Evolutionary conservation across 2,113 vertebrate species (phyloP).

Genomic region (Zosterops japonicus): DNA sequence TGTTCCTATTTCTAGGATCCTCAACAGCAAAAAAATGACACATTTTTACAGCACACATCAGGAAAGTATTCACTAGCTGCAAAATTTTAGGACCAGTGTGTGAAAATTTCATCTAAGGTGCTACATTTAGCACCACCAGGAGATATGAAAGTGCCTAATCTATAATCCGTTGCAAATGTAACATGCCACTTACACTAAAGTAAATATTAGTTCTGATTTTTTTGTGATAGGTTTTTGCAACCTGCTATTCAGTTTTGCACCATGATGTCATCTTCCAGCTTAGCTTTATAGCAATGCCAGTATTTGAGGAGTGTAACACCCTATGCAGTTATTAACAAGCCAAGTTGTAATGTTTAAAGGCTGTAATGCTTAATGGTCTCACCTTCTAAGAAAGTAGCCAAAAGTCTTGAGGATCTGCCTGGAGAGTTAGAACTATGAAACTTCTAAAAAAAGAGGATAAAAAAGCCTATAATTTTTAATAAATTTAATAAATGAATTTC

Average conservation of each 20-base stretch:
- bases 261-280: not conserved
- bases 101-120: not conserved
- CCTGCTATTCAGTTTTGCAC: not conserved
- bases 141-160: not conserved
- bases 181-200: not conserved
- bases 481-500: not conserved
- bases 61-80: not conserved
- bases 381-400: not conserved
- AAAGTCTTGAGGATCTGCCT: not conserved
- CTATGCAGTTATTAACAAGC: not conserved
- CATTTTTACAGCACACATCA: not conserved
- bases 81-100: not conserved
- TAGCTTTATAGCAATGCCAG: not conserved
- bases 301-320: not conserved
- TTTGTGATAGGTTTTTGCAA: not conserved
- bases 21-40: not conserved
- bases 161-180: not conserved
- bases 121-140: not conserved
- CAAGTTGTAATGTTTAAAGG: not conserved
- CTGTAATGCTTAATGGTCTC: not conserved
- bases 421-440: not conserved
- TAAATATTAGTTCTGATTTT: not conserved
- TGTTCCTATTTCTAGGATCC: not conserved
- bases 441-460: not conserved
- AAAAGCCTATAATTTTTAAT: not conserved